These are phyloP conservation scores for Pteria penguin DNA, from an alignment of 2,888 invertebrate genomes.

Conservation along the genomic window DNA sequence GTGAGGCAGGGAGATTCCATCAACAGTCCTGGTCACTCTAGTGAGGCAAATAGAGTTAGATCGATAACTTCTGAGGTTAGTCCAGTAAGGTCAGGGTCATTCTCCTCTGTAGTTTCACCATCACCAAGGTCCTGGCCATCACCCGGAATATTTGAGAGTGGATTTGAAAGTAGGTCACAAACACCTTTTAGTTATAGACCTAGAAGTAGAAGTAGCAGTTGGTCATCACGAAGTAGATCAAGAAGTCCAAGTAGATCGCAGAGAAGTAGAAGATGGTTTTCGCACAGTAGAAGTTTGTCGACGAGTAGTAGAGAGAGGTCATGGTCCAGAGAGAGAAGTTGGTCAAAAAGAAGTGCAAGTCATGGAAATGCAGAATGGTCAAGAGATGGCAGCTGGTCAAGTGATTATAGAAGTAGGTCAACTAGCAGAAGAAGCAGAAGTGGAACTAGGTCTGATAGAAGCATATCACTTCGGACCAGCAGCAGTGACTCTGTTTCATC, in stretches of 20 bases:
- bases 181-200: background rate
- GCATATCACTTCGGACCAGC: slow-evolving; percentile 1
- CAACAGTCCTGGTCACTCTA: too few relatives aligned
- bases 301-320: background rate
- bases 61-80: too few relatives aligned
- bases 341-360: too few relatives aligned
- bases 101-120: too few relatives aligned
- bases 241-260: background rate
- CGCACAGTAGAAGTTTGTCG: too few relatives aligned
- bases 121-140: too few relatives aligned
- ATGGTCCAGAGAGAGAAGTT: background rate
- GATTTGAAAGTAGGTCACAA: too few relatives aligned
- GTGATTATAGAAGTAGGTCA: slow-evolving; percentile 1
- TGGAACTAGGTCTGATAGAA: background rate
- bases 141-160: too few relatives aligned
- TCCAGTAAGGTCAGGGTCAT: too few relatives aligned
- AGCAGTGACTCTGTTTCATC: too few relatives aligned
- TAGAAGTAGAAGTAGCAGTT: background rate
- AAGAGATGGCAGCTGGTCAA: background rate
- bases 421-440: background rate
- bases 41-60: too few relatives aligned
- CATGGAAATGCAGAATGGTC: background rate
- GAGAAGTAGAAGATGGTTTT: slow-evolving; percentile 14
- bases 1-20: too few relatives aligned
- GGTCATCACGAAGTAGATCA: background rate